Base-by-base conservation (phyloP, 2,113 vertebrate species). In the Phalacrocorax carbo region DNA sequence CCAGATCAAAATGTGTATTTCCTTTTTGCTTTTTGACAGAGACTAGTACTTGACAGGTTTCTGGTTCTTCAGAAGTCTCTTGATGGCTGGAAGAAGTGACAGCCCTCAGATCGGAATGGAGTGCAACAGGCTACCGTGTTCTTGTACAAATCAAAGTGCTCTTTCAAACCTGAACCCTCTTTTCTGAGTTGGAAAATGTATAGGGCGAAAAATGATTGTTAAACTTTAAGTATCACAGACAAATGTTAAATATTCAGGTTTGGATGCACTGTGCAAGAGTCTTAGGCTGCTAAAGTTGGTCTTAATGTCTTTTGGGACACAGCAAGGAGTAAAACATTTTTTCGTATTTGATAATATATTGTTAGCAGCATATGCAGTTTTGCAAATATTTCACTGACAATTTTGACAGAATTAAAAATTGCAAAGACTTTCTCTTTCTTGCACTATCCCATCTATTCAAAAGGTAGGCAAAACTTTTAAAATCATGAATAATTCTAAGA, bases 1-100 rank as follows among this genome's bases (percentile, higher is more conserved):
- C 84, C 86, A 96, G 96, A 97, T 97, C 88, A 97, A 95, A 96
- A 97, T 87, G 38, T 5, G 34, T 46, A 89, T 96, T 97, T 97
- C 51, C 51, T 94, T 97, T 97, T 82, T 95, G 42, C 44, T 61
- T 96, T 95, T 89, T 94, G 96, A 96, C 89, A 96, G 73, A 88
- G 72, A 94, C 29, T 57, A 76, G 71, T 75, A 86, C 61, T 94
- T 98, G 96, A 96, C 93, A 97, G 93, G 66, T 91, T 93, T 96
- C 90, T 93, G 52, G 79, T 60, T 93, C 93, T 94, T 97, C 95
- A 94, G 96, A 97, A 96, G 94, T 95, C 81, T 88, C 77, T 84
- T 94, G 95, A 97, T 83, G 91, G 81, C 73, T 94, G 94, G 71
- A 90, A 87, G 83, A 96, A 96, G 57, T 97, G 96, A 97, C 96